These are phyloP conservation scores for Setophaga kirtlandii DNA, from an alignment of 2,113 vertebrate species.

Conservation along the genomic window DNA sequence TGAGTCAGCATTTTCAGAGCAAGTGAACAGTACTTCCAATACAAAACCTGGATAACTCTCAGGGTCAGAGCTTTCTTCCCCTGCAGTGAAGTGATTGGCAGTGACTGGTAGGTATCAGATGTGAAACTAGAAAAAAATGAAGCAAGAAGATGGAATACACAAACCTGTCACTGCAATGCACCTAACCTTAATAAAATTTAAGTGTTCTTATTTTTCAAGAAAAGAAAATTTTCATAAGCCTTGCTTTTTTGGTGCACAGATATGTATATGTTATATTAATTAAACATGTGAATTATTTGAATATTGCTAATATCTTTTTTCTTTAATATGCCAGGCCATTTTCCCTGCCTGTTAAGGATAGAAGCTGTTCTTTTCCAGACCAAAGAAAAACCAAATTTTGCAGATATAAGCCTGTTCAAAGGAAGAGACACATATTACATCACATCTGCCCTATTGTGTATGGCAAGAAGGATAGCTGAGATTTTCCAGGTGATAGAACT, in stretches of 20 bases:
- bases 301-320: neutral
- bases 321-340: neutral
- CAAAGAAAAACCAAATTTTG: neutral
- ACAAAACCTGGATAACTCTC: neutral
- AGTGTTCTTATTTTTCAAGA: neutral
- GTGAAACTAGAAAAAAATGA: neutral
- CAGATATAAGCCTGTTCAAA: neutral
- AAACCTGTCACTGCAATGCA: neutral
- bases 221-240: neutral
- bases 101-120: neutral
- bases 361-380: neutral
- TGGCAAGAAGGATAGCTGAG: neutral
- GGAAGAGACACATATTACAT: neutral
- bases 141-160: neutral
- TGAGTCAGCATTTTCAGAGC: slow-evolving; percentile 22
- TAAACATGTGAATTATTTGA: neutral
- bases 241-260: neutral
- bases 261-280: neutral
- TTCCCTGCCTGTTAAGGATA: neutral
- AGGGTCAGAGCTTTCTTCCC: neutral
- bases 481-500: neutral
- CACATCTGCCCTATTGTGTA: neutral
- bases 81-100: neutral
- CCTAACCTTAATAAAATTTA: neutral
- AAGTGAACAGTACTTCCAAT: neutral